Base-by-base conservation (phyloP, 1,140 invertebrate genomes). In the Euwallacea similis region DNA sequence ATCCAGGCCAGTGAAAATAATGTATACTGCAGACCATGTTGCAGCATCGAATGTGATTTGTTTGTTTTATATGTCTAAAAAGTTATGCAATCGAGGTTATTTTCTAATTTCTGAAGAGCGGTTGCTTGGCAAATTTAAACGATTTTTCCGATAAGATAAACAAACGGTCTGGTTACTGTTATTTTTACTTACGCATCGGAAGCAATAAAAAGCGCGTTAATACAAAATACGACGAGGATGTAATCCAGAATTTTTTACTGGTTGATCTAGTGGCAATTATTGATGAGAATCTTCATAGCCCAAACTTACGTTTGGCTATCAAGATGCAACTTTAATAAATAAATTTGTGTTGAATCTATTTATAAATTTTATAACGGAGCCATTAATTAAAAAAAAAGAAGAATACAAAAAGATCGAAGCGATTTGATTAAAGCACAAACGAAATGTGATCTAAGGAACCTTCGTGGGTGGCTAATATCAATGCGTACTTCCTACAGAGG, bases 401-500 rank as follows among this genome's bases (percentile, higher is more conserved):
- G 21, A 33, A 33, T 33, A 33, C 21, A 33, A 4, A 33, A 33
- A 33, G 21, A 33, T 33, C 21, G 21, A 33, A 33, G 21, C 21
- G 21, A 4, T 33, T 33, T 4, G 21, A 33, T 33, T 33, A 33
- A 33, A 33, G 21, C 21, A 33, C 4, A 33, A 33, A 33, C 21
- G 21, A 33, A 33, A 33, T 33, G 21, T 33, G 21, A 33, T 33
- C 21, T 33, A 33, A 33, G 21, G 21, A 33, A 33, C 21, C 67
- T 46, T 69, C 56, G 67, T 69, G 67, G 67, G 67, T 69, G 67
- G 67, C 67, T 69, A 69, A 69, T 69, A 69, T 69, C 67, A 69
- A 69, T 63, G 67, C 67, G 67, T 69, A 63, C 67, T 69, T 69
- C 67, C 67, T 69, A 69, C 67, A 69, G 58, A 69, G 67, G 21